Base-by-base conservation (phyloP, 2,888 invertebrate genomes). In the Cataglyphis altisquamis region DNA sequence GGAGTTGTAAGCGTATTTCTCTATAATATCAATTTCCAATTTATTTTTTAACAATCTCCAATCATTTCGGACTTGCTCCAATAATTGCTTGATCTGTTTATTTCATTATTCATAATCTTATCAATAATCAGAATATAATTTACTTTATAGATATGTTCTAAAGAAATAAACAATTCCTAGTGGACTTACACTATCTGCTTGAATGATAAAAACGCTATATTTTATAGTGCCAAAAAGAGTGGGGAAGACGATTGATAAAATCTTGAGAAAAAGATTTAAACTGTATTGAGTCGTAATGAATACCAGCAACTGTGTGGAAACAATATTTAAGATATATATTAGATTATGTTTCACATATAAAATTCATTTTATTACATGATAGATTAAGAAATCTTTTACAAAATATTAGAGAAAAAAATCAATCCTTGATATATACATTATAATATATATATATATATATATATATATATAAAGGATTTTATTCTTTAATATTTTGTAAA, bases 21-120 rank as follows among this genome's bases (percentile, higher is more conserved):
- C 45, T 48, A 82, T 41, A 41, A 84, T 84, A 15, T 67, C 48
- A 36, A 67, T 63, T 70, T 84, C 84, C 4, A 62, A 55, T 25
- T 81, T 48, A 63, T 48, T 39, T 21, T 48, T 25, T 10, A 84
- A 45, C 12, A 70, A 39, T 18, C 3, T 45, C 81, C 84, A 84
- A 32, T 84, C 60, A 29, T 52, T 12, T 55, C 66, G 73, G 2
- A 84, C 67, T 32, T 45, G 66, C 15, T 67, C 45, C 25, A 84
- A 1, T 25, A 84, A 6, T 36, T 45, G 36, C n/a, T 67, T 73
- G 12, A 84, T n/a, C 84, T 84, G 18, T 68, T 78, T 41, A 68
- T 41, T 68, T 4, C 68, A 55, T 39, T 66, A 66, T 74, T 63
- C 32, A n/a, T n/a, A n/a, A n/a, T 12, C 32, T 62, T 73, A 41